Conservation (phyloP, 2,888 invertebrate genomes). For the Autographa pulchrina region DNA sequence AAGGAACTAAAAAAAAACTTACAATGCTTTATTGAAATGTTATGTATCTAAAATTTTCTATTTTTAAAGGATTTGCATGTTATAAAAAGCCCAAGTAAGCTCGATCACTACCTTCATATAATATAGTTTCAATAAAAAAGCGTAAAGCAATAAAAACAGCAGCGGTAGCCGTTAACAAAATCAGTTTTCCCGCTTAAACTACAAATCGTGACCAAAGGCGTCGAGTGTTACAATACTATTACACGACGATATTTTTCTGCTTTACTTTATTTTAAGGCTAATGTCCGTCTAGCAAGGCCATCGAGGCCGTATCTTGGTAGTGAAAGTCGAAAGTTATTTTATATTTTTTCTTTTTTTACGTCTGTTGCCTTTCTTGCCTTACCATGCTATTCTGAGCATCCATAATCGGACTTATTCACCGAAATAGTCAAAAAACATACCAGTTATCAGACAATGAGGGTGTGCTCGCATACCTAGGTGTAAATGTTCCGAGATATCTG, state of each 20-base stretch:
- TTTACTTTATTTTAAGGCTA: constrained; percentile 66
- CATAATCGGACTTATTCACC: background rate
- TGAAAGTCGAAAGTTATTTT: constrained; percentile 82
- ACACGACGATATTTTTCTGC: constrained; percentile 71
- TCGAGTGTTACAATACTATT: constrained; percentile 66
- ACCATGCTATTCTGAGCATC: constrained; percentile 24
- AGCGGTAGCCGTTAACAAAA: constrained; percentile 11
- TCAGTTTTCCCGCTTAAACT: constrained; percentile 58
- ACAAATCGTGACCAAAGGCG: constrained; percentile 69
- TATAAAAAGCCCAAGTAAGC: too few species aligned
- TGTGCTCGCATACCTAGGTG: too few species aligned
- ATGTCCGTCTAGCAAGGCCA: constrained; percentile 76
- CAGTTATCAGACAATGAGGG: too few species aligned
- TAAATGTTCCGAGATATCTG: too few species aligned
- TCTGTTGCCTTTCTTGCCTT: constrained; percentile 52
- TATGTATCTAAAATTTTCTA: too few species aligned
- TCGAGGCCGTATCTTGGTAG: constrained; percentile 55
- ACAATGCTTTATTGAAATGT: too few species aligned
- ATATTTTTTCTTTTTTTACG: constrained; percentile 61
- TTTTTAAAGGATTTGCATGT: too few species aligned
- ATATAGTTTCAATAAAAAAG: constrained; percentile 11
- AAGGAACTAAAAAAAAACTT: too few species aligned
- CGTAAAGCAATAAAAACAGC: constrained; percentile 27
- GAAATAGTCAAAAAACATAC: background rate
- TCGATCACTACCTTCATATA: too few species aligned